phyloP scores from a whole-genome alignment of 2,113 vertebrate genomes.

The Oncorhynchus masou region DNA sequence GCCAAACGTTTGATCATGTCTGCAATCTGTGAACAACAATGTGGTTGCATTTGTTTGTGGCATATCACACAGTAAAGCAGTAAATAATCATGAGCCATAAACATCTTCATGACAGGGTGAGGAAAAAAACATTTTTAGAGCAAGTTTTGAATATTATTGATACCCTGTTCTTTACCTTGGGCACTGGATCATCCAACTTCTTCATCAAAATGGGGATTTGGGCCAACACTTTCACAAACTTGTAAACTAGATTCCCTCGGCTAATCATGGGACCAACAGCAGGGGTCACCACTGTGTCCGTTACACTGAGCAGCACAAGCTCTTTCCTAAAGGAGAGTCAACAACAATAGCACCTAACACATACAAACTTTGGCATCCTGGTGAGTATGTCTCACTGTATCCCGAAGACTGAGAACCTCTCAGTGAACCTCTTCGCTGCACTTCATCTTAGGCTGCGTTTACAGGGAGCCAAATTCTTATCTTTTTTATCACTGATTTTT shows the following conservation, averaged over 20 bases:
- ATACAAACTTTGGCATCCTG: background rate
- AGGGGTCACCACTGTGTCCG: constrained; percentile 32
- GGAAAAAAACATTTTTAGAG: background rate
- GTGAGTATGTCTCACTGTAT: too few species aligned
- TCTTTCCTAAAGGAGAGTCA: constrained; percentile 67
- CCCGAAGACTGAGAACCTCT: too few species aligned
- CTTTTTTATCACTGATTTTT: too few species aligned
- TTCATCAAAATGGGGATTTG: constrained; percentile 73
- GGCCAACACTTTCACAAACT: constrained; percentile 47
- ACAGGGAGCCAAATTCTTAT: too few species aligned
- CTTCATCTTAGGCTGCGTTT: too few species aligned
- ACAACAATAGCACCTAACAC: background rate
- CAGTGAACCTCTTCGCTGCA: too few species aligned
- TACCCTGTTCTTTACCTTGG: constrained; percentile 63
- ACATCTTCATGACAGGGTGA: background rate
- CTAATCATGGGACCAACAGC: constrained; percentile 47
- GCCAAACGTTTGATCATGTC: constrained; percentile 75
- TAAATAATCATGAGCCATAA: constrained; percentile 1
- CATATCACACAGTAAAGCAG: background rate
- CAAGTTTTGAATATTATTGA: too few species aligned
- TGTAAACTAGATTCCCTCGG: constrained; percentile 67
- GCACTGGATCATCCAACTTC: constrained; percentile 59
- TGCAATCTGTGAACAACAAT: constrained; percentile 63
- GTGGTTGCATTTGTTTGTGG: background rate
- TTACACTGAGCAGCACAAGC: constrained; percentile 68